These are phyloP conservation scores for Zaprionus inermis DNA, from an alignment of 1,140 invertebrate species.

Conservation along the genomic window DNA sequence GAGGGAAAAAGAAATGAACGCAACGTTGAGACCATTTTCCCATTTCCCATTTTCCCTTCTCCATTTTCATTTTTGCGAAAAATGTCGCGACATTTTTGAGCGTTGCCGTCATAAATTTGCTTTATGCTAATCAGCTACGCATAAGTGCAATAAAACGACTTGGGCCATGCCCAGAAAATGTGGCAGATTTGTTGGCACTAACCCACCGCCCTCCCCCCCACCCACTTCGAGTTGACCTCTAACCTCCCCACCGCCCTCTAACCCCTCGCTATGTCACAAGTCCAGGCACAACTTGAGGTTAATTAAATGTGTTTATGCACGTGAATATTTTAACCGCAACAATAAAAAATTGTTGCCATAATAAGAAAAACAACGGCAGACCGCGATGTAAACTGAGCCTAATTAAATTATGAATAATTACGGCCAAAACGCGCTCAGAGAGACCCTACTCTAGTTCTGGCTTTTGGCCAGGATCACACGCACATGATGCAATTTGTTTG, in stretches of 20 bases:
- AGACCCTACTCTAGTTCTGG: neutral
- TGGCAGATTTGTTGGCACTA: constrained; percentile 35
- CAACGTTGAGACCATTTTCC: neutral
- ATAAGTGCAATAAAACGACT: constrained; percentile 61
- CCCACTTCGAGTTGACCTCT: neutral
- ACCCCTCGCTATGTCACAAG: no score
- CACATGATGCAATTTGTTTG: constrained; percentile 82
- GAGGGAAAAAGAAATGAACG: neutral
- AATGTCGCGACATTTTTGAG: constrained; percentile 19
- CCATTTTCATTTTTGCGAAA: constrained; percentile 3
- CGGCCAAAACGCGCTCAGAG: constrained; percentile 37
- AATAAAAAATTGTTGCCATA: constrained; percentile 64
- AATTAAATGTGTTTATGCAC: constrained; percentile 84
- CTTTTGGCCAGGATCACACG: constrained; percentile 65
- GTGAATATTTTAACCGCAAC: constrained; percentile 64
- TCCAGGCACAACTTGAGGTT: constrained; percentile 28
- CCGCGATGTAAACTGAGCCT: constrained; percentile 79
- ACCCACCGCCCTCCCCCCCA: neutral
- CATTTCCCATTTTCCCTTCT: neutral
- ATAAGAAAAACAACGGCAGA: constrained; percentile 40
- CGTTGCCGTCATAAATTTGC: constrained; percentile 52
- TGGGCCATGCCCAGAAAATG: constrained; percentile 35
- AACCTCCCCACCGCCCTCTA: no score
- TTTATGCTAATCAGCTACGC: constrained; percentile 61
- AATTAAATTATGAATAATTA: constrained; percentile 84